A percentile compares a stretch with the other conserved stretches of the same genome.
Evolutionary conservation across 1,140 invertebrate genomes (phyloP).

Genomic region (Archivesica marissinica): DNA sequence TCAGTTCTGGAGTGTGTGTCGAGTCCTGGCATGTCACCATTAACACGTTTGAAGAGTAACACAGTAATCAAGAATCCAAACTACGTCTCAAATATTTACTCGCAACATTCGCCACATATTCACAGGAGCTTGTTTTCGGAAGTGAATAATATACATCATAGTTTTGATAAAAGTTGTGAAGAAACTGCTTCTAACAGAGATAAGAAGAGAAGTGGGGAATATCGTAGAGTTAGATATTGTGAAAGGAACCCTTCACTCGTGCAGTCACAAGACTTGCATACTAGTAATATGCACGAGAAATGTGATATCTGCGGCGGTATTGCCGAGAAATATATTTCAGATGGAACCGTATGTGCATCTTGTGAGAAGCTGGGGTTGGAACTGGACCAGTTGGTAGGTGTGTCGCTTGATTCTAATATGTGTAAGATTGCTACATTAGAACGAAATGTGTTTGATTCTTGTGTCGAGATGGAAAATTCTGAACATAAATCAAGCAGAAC

Average conservation of each 20-base stretch:
- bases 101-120: neutral
- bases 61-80: conserved; percentile 45
- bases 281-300: neutral
- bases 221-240: conserved; percentile 8
- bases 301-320: conserved; percentile 39
- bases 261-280: neutral
- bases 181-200: neutral
- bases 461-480: neutral
- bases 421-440: neutral
- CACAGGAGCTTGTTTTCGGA: too few species aligned
- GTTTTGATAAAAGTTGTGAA: neutral
- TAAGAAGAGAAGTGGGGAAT: conserved; percentile 8
- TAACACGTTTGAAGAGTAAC: neutral
- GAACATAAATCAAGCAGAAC: neutral
- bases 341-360: conserved; percentile 8
- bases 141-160: neutral
- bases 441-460: neutral
- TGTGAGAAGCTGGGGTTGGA: conserved; percentile 33
- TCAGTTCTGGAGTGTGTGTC: neutral
- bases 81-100: neutral
- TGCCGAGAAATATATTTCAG: neutral
- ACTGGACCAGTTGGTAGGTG: conserved; percentile 4
- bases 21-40: neutral
- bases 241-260: neutral
- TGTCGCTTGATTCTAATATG: neutral